A percentile compares a stretch with the other conserved stretches of the same genome.
Evolutionary conservation across 2,888 invertebrate species (phyloP).

Genomic region (Polymixis flavicincta): DNA sequence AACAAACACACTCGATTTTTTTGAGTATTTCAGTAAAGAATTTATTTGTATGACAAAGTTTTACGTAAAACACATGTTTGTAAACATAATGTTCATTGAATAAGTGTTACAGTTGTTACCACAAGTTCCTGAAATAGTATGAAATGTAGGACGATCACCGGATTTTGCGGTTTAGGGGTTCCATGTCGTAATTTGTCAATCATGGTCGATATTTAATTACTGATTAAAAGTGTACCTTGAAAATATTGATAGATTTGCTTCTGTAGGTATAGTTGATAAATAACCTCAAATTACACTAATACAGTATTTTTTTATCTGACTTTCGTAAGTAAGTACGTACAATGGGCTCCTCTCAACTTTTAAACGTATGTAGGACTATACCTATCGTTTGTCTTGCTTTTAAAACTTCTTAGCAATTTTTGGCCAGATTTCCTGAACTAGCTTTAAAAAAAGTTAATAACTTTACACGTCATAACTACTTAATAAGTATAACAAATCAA

Average conservation of each 20-base stretch:
- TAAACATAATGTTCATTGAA: conserved; percentile 20
- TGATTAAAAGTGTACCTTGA: neutral
- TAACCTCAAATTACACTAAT: too few species aligned
- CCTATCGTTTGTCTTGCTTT: too few species aligned
- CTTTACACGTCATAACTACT: too few species aligned
- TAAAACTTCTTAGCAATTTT: too few species aligned
- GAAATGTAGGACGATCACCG: conserved; percentile 33
- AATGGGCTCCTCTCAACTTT: too few species aligned
- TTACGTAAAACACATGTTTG: conserved; percentile 40
- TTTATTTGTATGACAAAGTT: conserved; percentile 8
- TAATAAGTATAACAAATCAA: too few species aligned
- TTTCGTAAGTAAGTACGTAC: too few species aligned
- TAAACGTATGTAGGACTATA: too few species aligned
- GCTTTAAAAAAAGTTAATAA: too few species aligned
- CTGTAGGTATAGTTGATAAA: neutral
- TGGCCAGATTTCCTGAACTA: too few species aligned
- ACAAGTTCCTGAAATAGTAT: conserved; percentile 21
- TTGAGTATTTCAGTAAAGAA: neutral
- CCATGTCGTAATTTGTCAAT: neutral
- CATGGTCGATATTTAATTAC: neutral
- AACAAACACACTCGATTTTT: conserved; percentile 20
- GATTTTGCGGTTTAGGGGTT: conserved; percentile 32
- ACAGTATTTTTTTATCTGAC: too few species aligned
- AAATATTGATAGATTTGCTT: neutral
- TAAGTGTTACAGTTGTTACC: conserved; percentile 7